Conservation (phyloP, 2,797 vertebrate genomes). For the Takifugu ocellatus region DNA sequence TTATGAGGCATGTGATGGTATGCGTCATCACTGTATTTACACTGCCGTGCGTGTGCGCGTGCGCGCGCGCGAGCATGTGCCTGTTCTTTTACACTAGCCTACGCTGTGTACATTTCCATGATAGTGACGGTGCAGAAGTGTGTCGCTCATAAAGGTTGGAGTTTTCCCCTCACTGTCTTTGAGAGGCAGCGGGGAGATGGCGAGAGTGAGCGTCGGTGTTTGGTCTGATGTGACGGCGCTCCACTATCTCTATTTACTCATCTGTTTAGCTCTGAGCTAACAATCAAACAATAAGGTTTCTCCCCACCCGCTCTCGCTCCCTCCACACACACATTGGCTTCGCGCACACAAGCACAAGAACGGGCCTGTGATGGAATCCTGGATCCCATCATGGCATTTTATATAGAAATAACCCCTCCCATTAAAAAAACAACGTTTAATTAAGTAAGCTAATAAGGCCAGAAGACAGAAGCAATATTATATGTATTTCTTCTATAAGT, state of each 20-base stretch:
- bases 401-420: background rate
- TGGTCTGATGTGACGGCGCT: conserved; percentile 59
- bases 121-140: conserved; percentile 18
- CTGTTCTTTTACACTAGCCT: conserved; percentile 21
- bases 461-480: too few species aligned
- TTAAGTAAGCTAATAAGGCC: too few species aligned
- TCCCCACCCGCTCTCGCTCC: conserved; percentile 7
- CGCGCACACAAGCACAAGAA: conserved; percentile 18
- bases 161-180: conserved; percentile 28
- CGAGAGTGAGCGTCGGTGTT: conserved; percentile 55
- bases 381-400: background rate
- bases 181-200: conserved; percentile 26
- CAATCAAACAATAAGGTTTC: conserved; percentile 58
- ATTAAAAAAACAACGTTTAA: too few species aligned
- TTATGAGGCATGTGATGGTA: conserved; percentile 69
- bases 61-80: conserved; percentile 17
- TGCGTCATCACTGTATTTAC: conserved; percentile 55
- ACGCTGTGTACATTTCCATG: conserved; percentile 21
- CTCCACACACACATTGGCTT: conserved; percentile 12
- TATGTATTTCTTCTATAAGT: too few species aligned
- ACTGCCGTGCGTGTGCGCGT: background rate
- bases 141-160: conserved; percentile 36
- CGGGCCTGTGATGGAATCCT: background rate
- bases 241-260: conserved; percentile 71
- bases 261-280: conserved; percentile 68